Base-by-base conservation (phyloP, 2,888 invertebrate species). In the Clusia tigrina region DNA sequence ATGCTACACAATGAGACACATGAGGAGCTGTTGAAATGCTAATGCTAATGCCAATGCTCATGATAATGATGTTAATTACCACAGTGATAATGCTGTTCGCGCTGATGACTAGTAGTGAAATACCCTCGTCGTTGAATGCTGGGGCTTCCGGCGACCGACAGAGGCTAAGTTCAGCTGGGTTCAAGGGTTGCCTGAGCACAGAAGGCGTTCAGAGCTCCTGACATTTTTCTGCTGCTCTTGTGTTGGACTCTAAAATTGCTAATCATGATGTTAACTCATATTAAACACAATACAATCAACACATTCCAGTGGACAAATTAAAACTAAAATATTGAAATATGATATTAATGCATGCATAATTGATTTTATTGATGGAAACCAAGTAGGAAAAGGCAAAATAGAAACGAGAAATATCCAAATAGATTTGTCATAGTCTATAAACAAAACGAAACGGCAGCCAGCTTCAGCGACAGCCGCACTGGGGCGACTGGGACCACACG, bases 341-440 rank as follows among this genome's bases (percentile, higher is more conserved):
- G 42, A 73, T 74, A 77, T 74, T 77, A 66, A 72, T 76, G 74
- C 78, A 78, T 78, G 78, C 78, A 76, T 76, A 76, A 76, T 78
- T 77, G 76, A 76, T 78, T 67, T 71, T 71, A 69, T 76, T 74
- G 78, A 76, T 75, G 77, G 76, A 77, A 77, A 78, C 75, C 74
- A 73, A 76, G 26, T 37, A 26, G 23, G 32, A 55, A 75, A n/a
- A n/a, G n/a, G n/a, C n/a, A n/a, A n/a, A 46, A 60, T 55, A 61
- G 59, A 58, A 59, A 20, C 65, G 67, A 57, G 42, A 67, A 52
- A 68, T 65, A 72, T 72, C 69, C 67, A 79, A 74, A 75, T 73
- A 73, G 74, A 78, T 79, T 78, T 78, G 79, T 79, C 79, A 78
- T 75, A 75, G 79, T 76, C 58, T 51, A 65, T 42, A 63, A 66